These are phyloP conservation scores for Rhinoderma darwinii DNA, from an alignment of 2,113 vertebrate genomes.

Conservation along the genomic window DNA sequence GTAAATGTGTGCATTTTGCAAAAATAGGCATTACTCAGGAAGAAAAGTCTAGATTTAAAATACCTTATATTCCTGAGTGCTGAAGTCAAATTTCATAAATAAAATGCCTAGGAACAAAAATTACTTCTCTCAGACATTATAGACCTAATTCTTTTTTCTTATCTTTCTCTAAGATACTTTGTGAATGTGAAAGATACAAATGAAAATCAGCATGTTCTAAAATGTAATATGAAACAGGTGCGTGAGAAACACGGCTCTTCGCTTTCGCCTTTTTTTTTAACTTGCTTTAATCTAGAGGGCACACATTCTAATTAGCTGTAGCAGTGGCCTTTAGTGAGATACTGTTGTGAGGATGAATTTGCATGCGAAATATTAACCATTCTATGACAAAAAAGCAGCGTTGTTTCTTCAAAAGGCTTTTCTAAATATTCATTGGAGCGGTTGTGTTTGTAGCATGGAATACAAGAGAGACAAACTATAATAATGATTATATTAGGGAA, in stretches of 20 bases:
- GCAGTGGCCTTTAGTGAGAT: not conserved
- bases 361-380: not conserved
- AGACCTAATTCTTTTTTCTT: not conserved
- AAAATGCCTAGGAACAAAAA: not conserved
- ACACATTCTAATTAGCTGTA: not conserved
- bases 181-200: not conserved
- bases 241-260: not conserved
- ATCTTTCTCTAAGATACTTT: not conserved
- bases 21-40: not conserved
- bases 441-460: not conserved
- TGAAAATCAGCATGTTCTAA: not conserved
- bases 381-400: not conserved
- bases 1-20: not conserved
- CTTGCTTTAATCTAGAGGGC: not conserved
- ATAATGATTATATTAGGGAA: no score
- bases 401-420: not conserved
- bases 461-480: not conserved
- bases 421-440: not conserved
- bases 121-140: not conserved
- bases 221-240: constrained; percentile 18
- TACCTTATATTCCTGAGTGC: not conserved
- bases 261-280: not conserved
- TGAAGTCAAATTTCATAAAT: not conserved
- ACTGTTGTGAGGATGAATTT: not conserved
- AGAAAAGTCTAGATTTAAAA: not conserved